Evolutionary conservation across 2,797 vertebrate species (phyloP).

Genomic region (Phalanger gymnotis): DNA sequence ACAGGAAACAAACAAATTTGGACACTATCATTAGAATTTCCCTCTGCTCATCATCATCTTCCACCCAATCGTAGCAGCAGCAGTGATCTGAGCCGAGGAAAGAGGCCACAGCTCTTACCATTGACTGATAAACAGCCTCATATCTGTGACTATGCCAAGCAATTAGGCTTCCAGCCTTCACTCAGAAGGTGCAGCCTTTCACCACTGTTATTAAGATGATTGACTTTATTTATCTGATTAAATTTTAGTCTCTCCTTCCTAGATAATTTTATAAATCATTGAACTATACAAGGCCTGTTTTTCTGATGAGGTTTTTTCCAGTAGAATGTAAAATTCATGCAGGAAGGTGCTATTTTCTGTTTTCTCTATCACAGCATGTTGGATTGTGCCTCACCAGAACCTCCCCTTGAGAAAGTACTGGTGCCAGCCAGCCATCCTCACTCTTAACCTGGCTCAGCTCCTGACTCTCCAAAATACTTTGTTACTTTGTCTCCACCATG

Average conservation of each 20-base stretch:
- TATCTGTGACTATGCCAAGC: background rate
- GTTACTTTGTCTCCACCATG: background rate
- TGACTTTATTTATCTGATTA: conserved; percentile 21
- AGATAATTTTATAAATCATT: conserved; percentile 5
- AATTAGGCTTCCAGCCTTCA: background rate
- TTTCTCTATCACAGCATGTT: background rate
- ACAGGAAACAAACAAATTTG: background rate
- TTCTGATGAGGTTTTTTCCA: background rate
- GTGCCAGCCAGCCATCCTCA: background rate
- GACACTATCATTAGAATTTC: background rate
- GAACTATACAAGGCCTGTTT: background rate
- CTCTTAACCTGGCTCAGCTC: background rate
- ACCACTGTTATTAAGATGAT: background rate
- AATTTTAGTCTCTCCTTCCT: conserved; percentile 18
- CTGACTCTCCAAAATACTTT: background rate
- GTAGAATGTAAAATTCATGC: background rate
- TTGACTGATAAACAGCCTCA: background rate
- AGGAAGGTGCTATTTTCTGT: background rate
- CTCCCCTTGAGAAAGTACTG: background rate
- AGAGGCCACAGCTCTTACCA: background rate
- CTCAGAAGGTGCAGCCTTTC: background rate
- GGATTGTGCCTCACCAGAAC: background rate
- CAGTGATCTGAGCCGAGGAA: background rate
- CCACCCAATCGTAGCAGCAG: background rate
- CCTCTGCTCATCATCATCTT: background rate